These are phyloP conservation scores for Orthosia cruda DNA, from an alignment of 2,888 invertebrate species.

Conservation along the genomic window DNA sequence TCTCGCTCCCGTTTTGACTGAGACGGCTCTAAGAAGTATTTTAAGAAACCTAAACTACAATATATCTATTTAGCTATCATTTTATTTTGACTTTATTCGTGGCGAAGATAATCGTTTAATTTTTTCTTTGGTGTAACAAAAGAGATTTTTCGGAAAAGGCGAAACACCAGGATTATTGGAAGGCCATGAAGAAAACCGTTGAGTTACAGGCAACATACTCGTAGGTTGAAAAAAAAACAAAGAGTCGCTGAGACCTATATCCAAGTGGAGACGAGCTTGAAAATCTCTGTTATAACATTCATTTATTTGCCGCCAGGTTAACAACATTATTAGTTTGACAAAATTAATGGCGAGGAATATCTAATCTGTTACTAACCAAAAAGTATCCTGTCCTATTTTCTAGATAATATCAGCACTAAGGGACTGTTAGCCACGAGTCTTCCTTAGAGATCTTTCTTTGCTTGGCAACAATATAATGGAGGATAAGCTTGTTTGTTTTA, in stretches of 20 bases:
- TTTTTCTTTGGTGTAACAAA: too few species aligned
- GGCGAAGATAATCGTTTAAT: background rate
- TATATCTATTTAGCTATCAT: background rate
- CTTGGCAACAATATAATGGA: slow-evolving; percentile 21
- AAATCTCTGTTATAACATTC: background rate
- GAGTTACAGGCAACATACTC: too few species aligned
- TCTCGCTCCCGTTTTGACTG: too few species aligned
- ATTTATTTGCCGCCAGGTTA: too few species aligned
- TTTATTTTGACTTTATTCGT: background rate
- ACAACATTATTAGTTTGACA: background rate
- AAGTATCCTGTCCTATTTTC: slow-evolving; percentile 8
- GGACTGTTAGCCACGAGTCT: background rate
- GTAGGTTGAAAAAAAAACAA: too few species aligned
- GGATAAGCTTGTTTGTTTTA: slow-evolving; percentile 32
- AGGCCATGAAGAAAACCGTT: too few species aligned
- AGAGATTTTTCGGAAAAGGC: too few species aligned
- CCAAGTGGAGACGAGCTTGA: background rate
- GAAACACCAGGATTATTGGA: too few species aligned
- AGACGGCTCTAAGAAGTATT: too few species aligned
- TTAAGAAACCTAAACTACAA: too few species aligned
- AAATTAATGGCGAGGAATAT: too few species aligned
- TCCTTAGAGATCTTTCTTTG: slow-evolving; percentile 13
- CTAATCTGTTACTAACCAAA: slow-evolving; percentile 2
- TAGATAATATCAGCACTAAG: background rate
- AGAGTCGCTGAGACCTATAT: too few species aligned